Evolutionary conservation across 2,113 vertebrate species (phyloP).

Genomic region (Accipiter virgatus): DNA sequence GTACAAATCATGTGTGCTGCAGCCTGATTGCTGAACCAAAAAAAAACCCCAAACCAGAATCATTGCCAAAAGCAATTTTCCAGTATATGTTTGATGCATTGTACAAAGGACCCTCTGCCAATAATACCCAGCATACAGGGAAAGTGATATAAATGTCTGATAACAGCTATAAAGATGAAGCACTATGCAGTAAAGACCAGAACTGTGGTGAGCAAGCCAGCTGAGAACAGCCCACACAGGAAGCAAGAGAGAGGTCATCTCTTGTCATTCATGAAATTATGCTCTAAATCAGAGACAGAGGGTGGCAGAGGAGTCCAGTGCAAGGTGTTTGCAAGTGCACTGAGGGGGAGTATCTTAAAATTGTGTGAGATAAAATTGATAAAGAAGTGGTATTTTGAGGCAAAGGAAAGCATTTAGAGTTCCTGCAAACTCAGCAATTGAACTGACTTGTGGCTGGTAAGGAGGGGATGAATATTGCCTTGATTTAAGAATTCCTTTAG

Average conservation of each 20-base stretch:
- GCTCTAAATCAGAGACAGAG: not conserved
- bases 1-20: not conserved
- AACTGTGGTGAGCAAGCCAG: not conserved
- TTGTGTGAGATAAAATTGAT: not conserved
- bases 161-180: slow-evolving; percentile 37
- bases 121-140: not conserved
- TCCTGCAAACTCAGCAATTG: not conserved
- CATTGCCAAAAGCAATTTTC: not conserved
- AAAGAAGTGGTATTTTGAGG: not conserved
- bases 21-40: not conserved
- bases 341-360: not conserved
- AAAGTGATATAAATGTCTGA: slow-evolving; percentile 4
- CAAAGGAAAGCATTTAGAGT: not conserved
- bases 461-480: not conserved
- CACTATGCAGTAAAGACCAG: not conserved
- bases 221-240: not conserved
- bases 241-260: not conserved
- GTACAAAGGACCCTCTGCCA: not conserved
- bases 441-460: not conserved
- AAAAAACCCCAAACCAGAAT: not conserved
- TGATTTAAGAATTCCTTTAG: not conserved
- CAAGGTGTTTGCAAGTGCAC: not conserved
- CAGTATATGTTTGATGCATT: not conserved
- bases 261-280: not conserved
- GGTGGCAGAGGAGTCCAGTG: not conserved